Evolutionary conservation across 2,113 vertebrate species (phyloP).

Genomic region (Lepisosteus oculatus): DNA sequence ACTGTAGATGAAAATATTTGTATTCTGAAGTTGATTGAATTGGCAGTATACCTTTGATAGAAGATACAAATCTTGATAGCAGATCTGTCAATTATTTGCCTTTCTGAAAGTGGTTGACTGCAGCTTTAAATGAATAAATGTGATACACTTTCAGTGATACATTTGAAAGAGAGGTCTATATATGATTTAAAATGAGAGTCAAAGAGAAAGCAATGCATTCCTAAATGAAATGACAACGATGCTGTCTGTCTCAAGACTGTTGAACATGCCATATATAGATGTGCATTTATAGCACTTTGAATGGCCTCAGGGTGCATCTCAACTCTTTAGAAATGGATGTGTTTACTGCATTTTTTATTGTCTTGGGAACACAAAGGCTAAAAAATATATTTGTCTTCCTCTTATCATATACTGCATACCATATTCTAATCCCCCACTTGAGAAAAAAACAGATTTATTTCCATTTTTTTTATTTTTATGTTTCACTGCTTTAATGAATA

Average conservation of each 20-base stretch:
- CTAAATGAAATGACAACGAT: background rate
- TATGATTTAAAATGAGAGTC: background rate
- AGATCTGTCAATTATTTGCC: conserved; percentile 1
- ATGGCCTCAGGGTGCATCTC: background rate
- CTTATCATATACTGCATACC: no score
- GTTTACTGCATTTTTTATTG: no score
- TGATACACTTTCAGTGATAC: background rate
- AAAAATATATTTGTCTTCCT: no score
- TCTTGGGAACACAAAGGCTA: no score
- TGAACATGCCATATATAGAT: background rate
- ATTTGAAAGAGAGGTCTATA: background rate
- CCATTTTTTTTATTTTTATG: no score
- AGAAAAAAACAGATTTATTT: no score
- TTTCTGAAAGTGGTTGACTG: background rate
- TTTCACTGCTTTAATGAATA: no score
- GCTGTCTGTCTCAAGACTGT: background rate
- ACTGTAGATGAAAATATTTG: background rate
- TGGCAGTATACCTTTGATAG: background rate
- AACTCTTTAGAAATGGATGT: background rate
- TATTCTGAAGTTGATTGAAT: conserved; percentile 2
- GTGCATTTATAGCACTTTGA: background rate
- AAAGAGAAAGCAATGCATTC: background rate
- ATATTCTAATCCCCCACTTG: no score
- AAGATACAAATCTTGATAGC: conserved; percentile 1
- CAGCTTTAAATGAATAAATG: background rate